A percentile compares a stretch with the other conserved stretches of the same genome.
Conservation (phyloP, 2,888 invertebrate species). For the Acanthacorydalis orientalis region DNA sequence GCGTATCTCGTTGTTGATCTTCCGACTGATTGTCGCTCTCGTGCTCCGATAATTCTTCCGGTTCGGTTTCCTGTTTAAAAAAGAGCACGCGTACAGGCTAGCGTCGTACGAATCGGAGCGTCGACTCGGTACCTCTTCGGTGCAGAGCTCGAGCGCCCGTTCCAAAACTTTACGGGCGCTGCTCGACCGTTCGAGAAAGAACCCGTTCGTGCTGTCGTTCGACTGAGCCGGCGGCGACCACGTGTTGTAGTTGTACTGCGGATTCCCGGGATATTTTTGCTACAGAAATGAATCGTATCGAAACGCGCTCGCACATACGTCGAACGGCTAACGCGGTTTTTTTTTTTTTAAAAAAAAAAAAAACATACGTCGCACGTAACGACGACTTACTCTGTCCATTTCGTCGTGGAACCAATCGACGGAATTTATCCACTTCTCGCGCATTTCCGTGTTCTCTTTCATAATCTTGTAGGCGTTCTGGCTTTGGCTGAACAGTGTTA, state of each 20-base stretch:
- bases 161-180: constrained; percentile 81
- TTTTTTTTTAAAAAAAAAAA: too few relatives aligned
- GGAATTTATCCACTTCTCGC: constrained; percentile 74
- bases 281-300: background rate
- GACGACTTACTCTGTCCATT: constrained; percentile 49
- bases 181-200: constrained; percentile 84
- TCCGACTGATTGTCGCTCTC: constrained; percentile 6
- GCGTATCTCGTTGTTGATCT: constrained; percentile 1
- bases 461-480: constrained; percentile 65
- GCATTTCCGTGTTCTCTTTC: constrained; percentile 58
- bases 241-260: constrained; percentile 72
- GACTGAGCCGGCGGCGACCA: constrained; percentile 93
- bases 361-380: too few relatives aligned
- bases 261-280: constrained; percentile 33
- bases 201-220: constrained; percentile 89
- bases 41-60: constrained; percentile 6
- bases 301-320: background rate
- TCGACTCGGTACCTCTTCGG: constrained; percentile 35
- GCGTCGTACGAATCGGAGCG: background rate
- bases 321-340: too few relatives aligned
- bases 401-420: constrained; percentile 94
- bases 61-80: constrained; percentile 4
- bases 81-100: background rate
- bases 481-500: constrained; percentile 75
- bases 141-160: constrained; percentile 58